Evolutionary conservation across 2,888 invertebrate genomes (phyloP).

Genomic region (Chrysina gloriosa): DNA sequence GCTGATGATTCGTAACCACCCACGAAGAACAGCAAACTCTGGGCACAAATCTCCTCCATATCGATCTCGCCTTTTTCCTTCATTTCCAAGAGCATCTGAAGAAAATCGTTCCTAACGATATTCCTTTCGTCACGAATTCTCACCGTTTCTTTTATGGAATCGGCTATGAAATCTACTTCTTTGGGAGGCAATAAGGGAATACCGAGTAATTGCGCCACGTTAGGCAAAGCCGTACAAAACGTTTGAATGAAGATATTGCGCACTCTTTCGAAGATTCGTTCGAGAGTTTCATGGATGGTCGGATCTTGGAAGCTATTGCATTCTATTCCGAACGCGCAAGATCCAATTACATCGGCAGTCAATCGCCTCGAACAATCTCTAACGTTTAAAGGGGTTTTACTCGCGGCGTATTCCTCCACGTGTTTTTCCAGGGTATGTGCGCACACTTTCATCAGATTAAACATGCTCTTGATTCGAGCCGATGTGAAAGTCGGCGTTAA

Average conservation of each 20-base stretch:
- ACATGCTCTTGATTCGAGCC: constrained; percentile 35
- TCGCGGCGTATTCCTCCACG: neutral
- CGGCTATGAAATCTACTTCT: neutral
- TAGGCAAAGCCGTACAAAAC: constrained; percentile 14
- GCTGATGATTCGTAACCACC: constrained; percentile 63
- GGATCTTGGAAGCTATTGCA: constrained; percentile 44
- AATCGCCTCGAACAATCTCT: constrained; percentile 10
- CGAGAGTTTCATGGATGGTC: neutral
- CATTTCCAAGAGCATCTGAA: constrained; percentile 29
- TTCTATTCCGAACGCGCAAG: constrained; percentile 33
- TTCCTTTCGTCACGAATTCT: neutral
- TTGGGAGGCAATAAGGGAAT: constrained; percentile 7
- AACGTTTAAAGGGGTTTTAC: constrained; percentile 8
- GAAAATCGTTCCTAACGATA: constrained; percentile 19
- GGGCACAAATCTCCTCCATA: constrained; percentile 56
- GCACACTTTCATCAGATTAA: constrained; percentile 7
- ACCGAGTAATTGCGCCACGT: neutral
- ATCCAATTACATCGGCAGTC: constrained; percentile 25
- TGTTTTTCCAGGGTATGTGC: neutral
- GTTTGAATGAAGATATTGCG: neutral
- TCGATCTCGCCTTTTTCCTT: constrained; percentile 3
- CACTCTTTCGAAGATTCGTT: neutral
- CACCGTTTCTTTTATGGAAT: constrained; percentile 6
- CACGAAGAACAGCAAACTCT: constrained; percentile 54
- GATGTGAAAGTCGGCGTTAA: constrained; percentile 30